Evolutionary conservation across 1,140 invertebrate genomes (phyloP), one percentile per base, ranked within the genome.

Genomic region (Patella vulgata): DNA sequence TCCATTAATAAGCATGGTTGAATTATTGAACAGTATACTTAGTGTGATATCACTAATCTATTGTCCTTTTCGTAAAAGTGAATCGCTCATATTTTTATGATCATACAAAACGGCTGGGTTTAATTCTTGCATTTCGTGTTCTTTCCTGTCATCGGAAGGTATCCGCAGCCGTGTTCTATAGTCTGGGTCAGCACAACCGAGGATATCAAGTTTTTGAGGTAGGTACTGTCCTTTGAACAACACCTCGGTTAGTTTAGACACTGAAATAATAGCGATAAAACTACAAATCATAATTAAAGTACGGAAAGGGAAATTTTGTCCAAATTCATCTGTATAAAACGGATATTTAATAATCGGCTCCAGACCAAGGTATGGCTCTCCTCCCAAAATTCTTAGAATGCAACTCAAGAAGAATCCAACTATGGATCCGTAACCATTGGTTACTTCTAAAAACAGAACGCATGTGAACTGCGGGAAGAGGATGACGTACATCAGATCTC

Each of bases 401-500:
- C 97, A 88, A 0, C 94, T 95, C 66, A 96, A 87, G 62, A 95
- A 89, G 79, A 95, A 95, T 42, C 83, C 84, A 31, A 69, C 46
- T 27, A 98, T 82, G 25, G 94, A 97, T 27, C 96, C 96, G 82
- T 99, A 99, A 0, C 95, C 96, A 85, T 99, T 98, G 85, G 71
- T 23, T 36, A 50, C 31, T 39, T 42, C 17, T 9, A 39, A 12
- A 23, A 57, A 30, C 27, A 43, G 25, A 11, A 46, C 44, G 21
- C 27, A 42, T 28, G 54, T 28, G 11, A 56, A 36, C 50, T 46
- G 40, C 4, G 44, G 46, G n/a, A 54, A 55, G 8, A 27, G 19
- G 23, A 55, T 46, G 8, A 53, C 39, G 19, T 43, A 60, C 17
- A 31, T 39, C 9, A 25, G 1, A 12, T 52, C 47, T 19, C 27